Percentiles rank a stretch among this genome's conserved stretches.
phyloP scores from a whole-genome alignment of 2,888 invertebrate genomes.

The Tortricodes alternella region DNA sequence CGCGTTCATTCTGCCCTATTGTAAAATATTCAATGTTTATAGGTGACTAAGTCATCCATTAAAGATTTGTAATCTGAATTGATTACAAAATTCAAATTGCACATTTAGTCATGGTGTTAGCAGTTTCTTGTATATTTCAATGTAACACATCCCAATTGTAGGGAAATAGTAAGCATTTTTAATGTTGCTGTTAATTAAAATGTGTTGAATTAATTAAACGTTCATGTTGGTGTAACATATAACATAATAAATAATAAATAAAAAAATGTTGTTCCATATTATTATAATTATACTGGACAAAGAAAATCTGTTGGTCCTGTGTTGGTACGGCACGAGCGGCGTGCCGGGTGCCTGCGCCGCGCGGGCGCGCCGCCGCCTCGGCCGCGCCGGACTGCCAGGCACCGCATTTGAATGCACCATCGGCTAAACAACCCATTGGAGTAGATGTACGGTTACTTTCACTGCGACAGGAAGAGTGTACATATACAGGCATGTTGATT shows the following conservation, averaged over 20 bases:
- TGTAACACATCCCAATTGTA: slow-evolving; percentile 34
- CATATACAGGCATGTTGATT: slow-evolving; percentile 71
- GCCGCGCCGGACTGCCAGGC: slow-evolving; percentile 18
- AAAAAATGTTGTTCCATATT: slow-evolving; percentile 32
- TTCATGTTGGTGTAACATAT: slow-evolving; percentile 50
- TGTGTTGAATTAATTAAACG: slow-evolving; percentile 50
- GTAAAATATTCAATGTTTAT: slow-evolving; percentile 23
- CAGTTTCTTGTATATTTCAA: slow-evolving; percentile 39
- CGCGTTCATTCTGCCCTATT: slow-evolving; percentile 13
- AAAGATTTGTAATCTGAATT: slow-evolving; percentile 39
- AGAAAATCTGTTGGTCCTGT: slow-evolving; percentile 39
- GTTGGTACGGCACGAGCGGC: slow-evolving; percentile 30
- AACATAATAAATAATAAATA: slow-evolving; percentile 41
- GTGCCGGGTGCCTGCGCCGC: slow-evolving; percentile 18
- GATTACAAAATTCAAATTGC: slow-evolving; percentile 37
- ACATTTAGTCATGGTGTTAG: slow-evolving; percentile 39
- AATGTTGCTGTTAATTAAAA: slow-evolving; percentile 42
- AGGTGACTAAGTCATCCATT: slow-evolving; percentile 34
- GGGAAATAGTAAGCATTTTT: slow-evolving; percentile 42
- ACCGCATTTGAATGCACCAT: slow-evolving; percentile 27
- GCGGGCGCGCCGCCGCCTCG: neutral
- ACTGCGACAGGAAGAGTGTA: slow-evolving; percentile 63
- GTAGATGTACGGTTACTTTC: slow-evolving; percentile 58
- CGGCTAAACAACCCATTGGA: slow-evolving; percentile 43
- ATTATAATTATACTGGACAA: slow-evolving; percentile 39